A percentile compares a stretch with the other conserved stretches of the same genome.
phyloP scores from a whole-genome alignment of 2,888 invertebrate genomes.

The Drosophila tanythrix region DNA sequence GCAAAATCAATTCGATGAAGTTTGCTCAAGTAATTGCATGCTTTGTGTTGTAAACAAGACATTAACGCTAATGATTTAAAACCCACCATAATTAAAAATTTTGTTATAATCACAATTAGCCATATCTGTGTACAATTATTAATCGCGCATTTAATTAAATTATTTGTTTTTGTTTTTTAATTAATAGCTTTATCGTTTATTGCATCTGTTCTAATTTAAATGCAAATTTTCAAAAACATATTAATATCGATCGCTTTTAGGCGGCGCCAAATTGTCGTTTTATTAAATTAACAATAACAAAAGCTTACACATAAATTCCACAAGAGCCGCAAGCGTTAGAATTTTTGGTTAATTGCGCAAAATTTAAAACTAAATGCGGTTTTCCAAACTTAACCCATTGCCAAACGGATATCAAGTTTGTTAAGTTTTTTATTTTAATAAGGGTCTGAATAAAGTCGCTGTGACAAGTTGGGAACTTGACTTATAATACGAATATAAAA shows the following conservation, averaged over 20 bases:
- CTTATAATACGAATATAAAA: constrained; percentile 30
- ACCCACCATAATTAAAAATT: neutral
- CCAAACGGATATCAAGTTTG: constrained; percentile 56
- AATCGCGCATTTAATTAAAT: constrained; percentile 30
- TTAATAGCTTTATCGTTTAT: constrained; percentile 41
- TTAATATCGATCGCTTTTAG: constrained; percentile 52
- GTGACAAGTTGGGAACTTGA: constrained; percentile 53
- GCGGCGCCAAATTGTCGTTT: constrained; percentile 60
- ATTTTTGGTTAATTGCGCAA: constrained; percentile 40
- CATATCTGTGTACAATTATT: constrained; percentile 5
- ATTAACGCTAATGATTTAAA: constrained; percentile 19
- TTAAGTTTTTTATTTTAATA: constrained; percentile 41
- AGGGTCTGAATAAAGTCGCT: constrained; percentile 26
- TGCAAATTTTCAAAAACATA: constrained; percentile 73
- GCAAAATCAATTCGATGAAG: constrained; percentile 32
- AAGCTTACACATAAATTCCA: constrained; percentile 53
- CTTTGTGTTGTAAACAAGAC: constrained; percentile 35
- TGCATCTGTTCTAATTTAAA: constrained; percentile 75
- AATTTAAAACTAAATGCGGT: constrained; percentile 44
- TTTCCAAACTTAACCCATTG: constrained; percentile 48
- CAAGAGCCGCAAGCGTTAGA: constrained; percentile 41
- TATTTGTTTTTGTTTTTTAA: constrained; percentile 28
- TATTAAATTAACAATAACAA: constrained; percentile 42
- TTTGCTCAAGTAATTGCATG: constrained; percentile 41
- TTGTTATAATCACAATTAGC: constrained; percentile 6